Evolutionary conservation across 2,113 vertebrate species (phyloP), one percentile per base, ranked within the genome.

Genomic region (Motacilla tschutschensis): DNA sequence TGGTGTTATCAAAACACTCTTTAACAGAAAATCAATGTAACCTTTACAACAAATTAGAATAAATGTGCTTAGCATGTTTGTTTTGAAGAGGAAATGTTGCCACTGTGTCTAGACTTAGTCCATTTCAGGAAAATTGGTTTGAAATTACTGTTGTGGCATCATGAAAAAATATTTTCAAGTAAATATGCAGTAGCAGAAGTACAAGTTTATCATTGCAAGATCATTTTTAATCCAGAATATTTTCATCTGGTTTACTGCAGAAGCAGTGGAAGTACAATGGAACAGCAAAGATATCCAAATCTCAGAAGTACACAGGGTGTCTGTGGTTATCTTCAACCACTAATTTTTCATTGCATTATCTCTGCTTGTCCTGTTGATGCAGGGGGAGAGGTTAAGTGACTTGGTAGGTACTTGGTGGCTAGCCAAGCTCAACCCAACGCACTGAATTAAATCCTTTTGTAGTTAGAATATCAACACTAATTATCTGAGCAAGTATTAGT

Each of bases 1-100:
- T 54, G 13, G 20, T 67, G 36, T 57, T 85, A 80, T 63, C 11
- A 87, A 69, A 72, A 63, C 40, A 7, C 9, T 63, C 1, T 66
- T 86, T 57, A 92, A 86, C 14, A 83, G 66, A 89, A 92, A 72
- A 76, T 67, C 67, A 69, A 28, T 77, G 53, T 59, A 89, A 88
- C 25, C 25, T 90, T 92, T 87, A 31, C 9, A 59, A 51, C 11
- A 92, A 58, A 86, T 48, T 46, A 43, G 12, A 76, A 77, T 4
- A 72, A 87, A 78, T 78, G 40, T 64, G 10, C 24, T 79, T 47
- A 54, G 18, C 24, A 43, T 33, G 17, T 57, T 83, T 83, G 10
- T 57, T 85, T 77, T 50, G 14, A 57, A 72, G 36, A 75, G 31
- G 10, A 83, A 84, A 78, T 53, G 2, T 78, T 93, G 40, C 26